Evolutionary conservation across 2,888 invertebrate species (phyloP).

Genomic region (Therioaphis trifolii): DNA sequence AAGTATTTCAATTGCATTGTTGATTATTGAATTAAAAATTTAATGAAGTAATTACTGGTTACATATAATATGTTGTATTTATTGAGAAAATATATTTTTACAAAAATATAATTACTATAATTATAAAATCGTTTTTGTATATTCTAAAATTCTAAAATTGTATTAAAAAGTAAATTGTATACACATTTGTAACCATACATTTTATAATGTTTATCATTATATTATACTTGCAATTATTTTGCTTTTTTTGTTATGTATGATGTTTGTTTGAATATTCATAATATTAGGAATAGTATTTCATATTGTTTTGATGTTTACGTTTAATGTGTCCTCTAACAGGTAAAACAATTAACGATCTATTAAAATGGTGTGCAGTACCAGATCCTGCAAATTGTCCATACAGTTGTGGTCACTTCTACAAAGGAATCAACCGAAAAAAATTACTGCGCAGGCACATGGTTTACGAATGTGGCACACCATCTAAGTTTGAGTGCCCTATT

Average conservation of each 20-base stretch:
- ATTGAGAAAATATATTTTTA: too few species aligned
- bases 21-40: too few species aligned
- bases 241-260: neutral
- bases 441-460: slow-evolving; percentile 67
- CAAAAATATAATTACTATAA: too few species aligned
- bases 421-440: slow-evolving; percentile 67
- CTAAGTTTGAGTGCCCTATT: slow-evolving; percentile 69
- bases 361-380: slow-evolving; percentile 66
- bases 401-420: slow-evolving; percentile 63
- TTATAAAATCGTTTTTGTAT: too few species aligned
- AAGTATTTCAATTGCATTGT: too few species aligned
- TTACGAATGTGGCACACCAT: slow-evolving; percentile 69
- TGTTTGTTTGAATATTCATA: neutral
- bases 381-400: slow-evolving; percentile 23
- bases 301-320: neutral
- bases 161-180: too few species aligned
- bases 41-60: too few species aligned
- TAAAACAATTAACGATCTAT: neutral
- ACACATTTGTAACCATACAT: too few species aligned
- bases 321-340: slow-evolving; percentile 25
- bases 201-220: neutral
- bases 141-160: too few species aligned
- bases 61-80: too few species aligned
- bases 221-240: neutral
- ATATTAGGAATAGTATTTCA: neutral